phyloP scores from a whole-genome alignment of 2,797 vertebrate species.

The Aeoliscus strigatus region DNA sequence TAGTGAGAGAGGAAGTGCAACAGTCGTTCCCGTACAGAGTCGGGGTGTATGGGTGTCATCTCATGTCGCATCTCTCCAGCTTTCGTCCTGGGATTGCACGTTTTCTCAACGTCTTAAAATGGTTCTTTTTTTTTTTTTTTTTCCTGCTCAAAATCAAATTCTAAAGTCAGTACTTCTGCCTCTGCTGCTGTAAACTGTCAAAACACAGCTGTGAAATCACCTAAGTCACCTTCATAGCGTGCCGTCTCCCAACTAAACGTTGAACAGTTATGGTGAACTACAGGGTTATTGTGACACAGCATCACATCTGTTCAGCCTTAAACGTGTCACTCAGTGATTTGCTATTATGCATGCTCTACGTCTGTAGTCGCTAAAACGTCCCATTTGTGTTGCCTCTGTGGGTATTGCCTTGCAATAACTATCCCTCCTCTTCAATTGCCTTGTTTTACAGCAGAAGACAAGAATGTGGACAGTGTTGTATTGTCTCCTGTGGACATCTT shows the following conservation, averaged over 20 bases:
- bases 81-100: no score
- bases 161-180: no score
- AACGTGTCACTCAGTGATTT: constrained; percentile 16
- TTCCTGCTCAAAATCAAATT: no score
- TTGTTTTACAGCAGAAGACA: constrained; percentile 72
- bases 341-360: neutral
- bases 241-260: constrained; percentile 3
- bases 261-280: no score
- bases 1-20: no score
- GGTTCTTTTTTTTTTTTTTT: no score
- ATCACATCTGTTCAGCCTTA: constrained; percentile 13
- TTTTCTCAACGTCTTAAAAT: no score
- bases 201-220: constrained; percentile 29
- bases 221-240: neutral
- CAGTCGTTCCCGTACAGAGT: no score
- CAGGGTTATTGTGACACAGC: neutral
- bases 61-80: no score
- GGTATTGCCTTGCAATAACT: constrained; percentile 9
- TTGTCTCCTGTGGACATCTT: constrained; percentile 83
- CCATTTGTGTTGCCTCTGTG: constrained; percentile 1
- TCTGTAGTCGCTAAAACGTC: no score
- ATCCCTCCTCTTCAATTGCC: constrained; percentile 20
- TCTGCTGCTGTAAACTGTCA: constrained; percentile 4
- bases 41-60: no score
- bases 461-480: constrained; percentile 60